A percentile compares a stretch with the other conserved stretches of the same genome.
phyloP scores from a whole-genome alignment of 2,113 vertebrate genomes.

The Albula goreensis region DNA sequence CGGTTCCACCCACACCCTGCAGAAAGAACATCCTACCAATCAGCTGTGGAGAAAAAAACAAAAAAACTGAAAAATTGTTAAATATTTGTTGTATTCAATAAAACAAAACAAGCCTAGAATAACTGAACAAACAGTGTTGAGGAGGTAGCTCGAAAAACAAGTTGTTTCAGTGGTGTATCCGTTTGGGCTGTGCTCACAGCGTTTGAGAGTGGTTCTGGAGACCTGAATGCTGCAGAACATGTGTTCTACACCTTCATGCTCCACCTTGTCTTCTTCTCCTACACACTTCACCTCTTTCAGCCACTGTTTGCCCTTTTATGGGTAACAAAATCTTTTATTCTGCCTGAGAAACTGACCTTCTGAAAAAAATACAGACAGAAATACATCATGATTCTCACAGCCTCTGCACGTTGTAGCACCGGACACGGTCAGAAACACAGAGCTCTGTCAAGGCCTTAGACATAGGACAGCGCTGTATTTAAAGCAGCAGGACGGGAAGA shows the following conservation, averaged over 20 bases:
- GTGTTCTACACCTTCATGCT: too few species aligned
- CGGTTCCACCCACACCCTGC: neutral
- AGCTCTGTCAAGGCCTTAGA: slow-evolving; percentile 1
- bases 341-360: slow-evolving; percentile 34
- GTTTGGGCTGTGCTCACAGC: too few species aligned
- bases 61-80: too few species aligned
- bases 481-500: too few species aligned
- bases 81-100: too few species aligned
- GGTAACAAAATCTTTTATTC: slow-evolving; percentile 34
- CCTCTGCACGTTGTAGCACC: neutral
- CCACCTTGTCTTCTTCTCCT: neutral
- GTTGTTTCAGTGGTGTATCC: too few species aligned
- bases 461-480: neutral
- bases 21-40: neutral
- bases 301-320: slow-evolving; percentile 14
- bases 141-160: too few species aligned
- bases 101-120: too few species aligned
- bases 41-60: too few species aligned
- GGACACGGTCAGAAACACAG: slow-evolving; percentile 27
- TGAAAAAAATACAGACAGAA: slow-evolving; percentile 10
- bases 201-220: too few species aligned
- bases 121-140: too few species aligned
- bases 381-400: slow-evolving; percentile 29
- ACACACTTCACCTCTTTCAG: neutral
- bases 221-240: too few species aligned